Conservation (phyloP, 64 coral and sea anemone species). For the Montipora capricornis region DNA sequence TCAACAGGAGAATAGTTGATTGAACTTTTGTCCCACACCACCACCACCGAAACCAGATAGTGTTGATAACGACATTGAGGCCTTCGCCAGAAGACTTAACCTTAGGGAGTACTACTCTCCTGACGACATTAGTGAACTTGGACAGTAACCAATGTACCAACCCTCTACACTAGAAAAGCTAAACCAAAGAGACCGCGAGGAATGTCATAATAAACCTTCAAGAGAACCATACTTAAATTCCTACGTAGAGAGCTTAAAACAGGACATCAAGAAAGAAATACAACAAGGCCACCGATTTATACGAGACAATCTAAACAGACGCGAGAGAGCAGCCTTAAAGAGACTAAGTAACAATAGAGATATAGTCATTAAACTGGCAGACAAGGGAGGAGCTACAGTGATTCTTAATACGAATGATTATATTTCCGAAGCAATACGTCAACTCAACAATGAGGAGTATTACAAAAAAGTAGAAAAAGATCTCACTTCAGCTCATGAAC, state of each 20-base stretch:
- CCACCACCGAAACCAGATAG: too few relatives aligned
- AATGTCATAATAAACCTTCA: too few relatives aligned
- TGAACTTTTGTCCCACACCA: too few relatives aligned
- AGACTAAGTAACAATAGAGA: slow-evolving; percentile 14
- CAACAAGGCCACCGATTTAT: background rate
- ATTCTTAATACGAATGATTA: too few relatives aligned
- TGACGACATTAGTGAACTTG: too few relatives aligned
- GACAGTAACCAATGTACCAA: too few relatives aligned
- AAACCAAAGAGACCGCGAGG: too few relatives aligned
- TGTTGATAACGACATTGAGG: too few relatives aligned
- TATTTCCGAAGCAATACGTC: background rate
- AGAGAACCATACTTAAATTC: background rate
- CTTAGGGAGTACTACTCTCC: too few relatives aligned
- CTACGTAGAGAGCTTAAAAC: slow-evolving; percentile 32
- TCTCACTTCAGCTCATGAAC: slow-evolving; percentile 10
- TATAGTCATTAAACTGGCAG: background rate
- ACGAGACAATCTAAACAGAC: slow-evolving; percentile 23
- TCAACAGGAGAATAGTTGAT: too few relatives aligned
- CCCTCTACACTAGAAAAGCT: too few relatives aligned
- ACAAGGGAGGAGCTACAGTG: slow-evolving; percentile 2
- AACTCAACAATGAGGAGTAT: slow-evolving; percentile 49
- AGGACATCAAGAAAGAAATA: slow-evolving; percentile 48
- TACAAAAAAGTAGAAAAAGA: slow-evolving; percentile 54
- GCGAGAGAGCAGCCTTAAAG: slow-evolving; percentile 17
- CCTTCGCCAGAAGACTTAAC: too few relatives aligned